Percentiles rank a stretch among this genome's conserved stretches.
These are phyloP conservation scores for Geococcyx californianus DNA, from an alignment of 2,113 vertebrate species.

Conservation along the genomic window DNA sequence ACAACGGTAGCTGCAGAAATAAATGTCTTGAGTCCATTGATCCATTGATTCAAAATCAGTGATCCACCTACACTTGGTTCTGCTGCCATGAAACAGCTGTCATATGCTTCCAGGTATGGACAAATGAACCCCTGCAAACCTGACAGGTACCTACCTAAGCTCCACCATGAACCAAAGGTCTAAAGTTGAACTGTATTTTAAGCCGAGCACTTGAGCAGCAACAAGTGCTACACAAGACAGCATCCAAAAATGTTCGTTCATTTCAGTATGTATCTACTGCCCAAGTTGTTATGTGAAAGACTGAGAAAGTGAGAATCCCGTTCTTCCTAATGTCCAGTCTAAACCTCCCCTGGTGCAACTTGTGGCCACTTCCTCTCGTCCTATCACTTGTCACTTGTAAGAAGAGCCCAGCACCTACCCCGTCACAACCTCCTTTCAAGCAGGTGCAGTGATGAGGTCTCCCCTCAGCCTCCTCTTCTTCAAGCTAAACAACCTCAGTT, in stretches of 20 bases:
- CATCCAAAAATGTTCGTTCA: neutral
- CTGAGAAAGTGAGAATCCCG: neutral
- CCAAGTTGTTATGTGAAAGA: neutral
- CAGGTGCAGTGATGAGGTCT: no score
- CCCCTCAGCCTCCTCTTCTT: no score
- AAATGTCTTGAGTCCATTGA: neutral
- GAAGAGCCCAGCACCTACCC: no score
- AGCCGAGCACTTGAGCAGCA: no score
- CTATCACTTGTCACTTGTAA: no score
- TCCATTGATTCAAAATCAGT: no score
- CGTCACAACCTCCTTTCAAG: no score
- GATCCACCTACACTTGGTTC: neutral
- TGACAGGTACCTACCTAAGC: neutral
- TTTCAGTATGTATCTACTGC: neutral
- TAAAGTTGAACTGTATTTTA: neutral
- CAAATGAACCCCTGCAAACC: neutral
- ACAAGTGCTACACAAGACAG: neutral
- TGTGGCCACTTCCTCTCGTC: no score
- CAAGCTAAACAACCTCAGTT: no score
- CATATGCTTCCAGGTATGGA: neutral
- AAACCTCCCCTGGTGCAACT: no score
- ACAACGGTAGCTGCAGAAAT: neutral
- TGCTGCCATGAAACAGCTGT: neutral
- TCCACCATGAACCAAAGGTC: neutral
- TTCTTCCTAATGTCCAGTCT: no score